Evolutionary conservation across 2,113 vertebrate genomes (phyloP).

Genomic region (Malurus cyaneus): DNA sequence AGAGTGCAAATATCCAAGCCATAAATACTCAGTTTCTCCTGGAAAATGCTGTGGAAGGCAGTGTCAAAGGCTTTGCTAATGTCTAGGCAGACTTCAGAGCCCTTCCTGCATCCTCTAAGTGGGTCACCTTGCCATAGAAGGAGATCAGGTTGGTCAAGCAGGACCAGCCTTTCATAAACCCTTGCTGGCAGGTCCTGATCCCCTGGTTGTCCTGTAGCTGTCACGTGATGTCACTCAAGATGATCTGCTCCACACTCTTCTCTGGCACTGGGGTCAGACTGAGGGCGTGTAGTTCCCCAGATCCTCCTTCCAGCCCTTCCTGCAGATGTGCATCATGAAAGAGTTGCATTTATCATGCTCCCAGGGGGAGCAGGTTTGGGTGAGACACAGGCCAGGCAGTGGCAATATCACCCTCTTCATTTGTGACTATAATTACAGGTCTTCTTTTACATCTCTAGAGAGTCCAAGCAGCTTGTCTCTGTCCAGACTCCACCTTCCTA

Average conservation of each 20-base stretch:
- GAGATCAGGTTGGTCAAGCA: not conserved
- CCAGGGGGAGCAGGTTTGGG: not conserved
- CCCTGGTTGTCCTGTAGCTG: not conserved
- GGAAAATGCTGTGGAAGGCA: not conserved
- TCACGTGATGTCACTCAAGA: not conserved
- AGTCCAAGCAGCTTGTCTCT: not conserved
- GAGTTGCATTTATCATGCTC: accelerated
- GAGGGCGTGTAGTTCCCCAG: not conserved
- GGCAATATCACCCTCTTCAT: not conserved
- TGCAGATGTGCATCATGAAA: not conserved
- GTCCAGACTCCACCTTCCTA: not conserved
- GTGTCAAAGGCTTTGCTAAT: not conserved
- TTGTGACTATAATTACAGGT: not conserved
- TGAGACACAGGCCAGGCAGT: not conserved
- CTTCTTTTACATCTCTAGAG: not conserved
- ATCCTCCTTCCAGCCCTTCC: not conserved
- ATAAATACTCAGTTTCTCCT: not conserved
- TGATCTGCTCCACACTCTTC: not conserved
- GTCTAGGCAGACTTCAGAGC: not conserved
- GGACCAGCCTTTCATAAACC: not conserved
- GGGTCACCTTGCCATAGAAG: not conserved
- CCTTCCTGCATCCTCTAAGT: not conserved
- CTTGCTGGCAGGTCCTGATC: not conserved
- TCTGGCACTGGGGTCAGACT: not conserved
- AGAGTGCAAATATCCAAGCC: not conserved